These are phyloP conservation scores for Pristionchus mayeri DNA, from an alignment of 2,888 invertebrate genomes.

Conservation along the genomic window DNA sequence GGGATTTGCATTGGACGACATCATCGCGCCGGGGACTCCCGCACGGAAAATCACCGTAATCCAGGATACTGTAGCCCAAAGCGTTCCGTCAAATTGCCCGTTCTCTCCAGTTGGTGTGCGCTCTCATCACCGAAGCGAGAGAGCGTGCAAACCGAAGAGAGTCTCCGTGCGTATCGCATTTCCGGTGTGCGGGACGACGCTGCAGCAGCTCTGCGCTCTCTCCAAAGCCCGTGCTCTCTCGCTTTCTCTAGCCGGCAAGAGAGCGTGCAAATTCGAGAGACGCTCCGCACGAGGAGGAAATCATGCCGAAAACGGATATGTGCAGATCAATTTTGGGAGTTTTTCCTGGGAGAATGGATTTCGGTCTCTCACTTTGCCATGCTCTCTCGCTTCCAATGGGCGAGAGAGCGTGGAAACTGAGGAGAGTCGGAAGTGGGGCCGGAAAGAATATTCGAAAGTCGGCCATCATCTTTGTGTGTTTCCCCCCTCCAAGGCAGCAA, in stretches of 20 bases:
- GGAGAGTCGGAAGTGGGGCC: background rate
- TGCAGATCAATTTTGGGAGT: too few species aligned
- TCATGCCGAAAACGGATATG: background rate
- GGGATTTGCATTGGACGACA: background rate
- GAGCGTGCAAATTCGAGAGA: too few species aligned
- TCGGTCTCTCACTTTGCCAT: background rate
- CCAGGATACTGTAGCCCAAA: too few species aligned
- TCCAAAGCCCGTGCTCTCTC: background rate
- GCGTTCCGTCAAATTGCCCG: background rate
- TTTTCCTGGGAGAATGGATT: too few species aligned
- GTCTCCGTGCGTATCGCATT: background rate
- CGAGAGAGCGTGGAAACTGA: too few species aligned
- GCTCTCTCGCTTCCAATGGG: background rate
- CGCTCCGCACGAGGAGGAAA: constrained; percentile 29
- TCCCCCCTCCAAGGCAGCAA: background rate
- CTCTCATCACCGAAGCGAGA: background rate
- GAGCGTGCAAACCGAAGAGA: background rate
- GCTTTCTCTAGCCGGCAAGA: background rate
- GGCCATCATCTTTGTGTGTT: background rate
- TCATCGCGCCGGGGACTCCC: background rate
- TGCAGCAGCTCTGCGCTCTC: background rate
- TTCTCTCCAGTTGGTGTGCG: background rate
- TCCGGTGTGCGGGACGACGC: too few species aligned
- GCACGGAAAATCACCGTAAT: too few species aligned
- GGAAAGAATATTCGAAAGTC: background rate